Base-by-base conservation (phyloP, 1,140 invertebrate species). In the Micrasema longulum region DNA sequence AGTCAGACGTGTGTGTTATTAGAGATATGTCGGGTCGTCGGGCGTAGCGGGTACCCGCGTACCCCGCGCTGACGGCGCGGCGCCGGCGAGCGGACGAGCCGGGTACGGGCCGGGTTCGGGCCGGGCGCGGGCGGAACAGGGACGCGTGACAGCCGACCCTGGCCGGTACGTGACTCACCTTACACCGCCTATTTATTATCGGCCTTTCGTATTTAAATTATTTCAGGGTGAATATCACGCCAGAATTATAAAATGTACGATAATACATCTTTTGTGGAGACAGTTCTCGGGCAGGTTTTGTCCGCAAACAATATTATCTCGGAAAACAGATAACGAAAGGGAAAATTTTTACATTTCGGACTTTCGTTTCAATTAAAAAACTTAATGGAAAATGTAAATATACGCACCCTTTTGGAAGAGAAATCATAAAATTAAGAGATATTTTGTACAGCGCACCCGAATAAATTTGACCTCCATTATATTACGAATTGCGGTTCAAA, bases 181-280 rank as follows among this genome's bases (percentile, higher is more conserved):
- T 52, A 43, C 20, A 11, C 67, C 52, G 53, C 53, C 41, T 18
- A 36, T 16, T 36, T 70, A 47, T 35, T 57, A 53, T 43, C 14
- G 11, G 23, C 20, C 43, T 60, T 31, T 55, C 65, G 66, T 71
- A 65, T 71, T 71, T 73, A 68, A 73, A 73, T 73, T 73, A 73
- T 73, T 73, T 63, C 36, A 23, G 31, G 60, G 50, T 62, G 55
- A 68, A 65, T 73, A 45, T 69, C 35, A 35, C 31, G 55, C 9
- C 10, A 10, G 31, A 60, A 43, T 60, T 60, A 18, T 60, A 41
- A 60, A 60, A 22, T 60, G 36, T 41, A 41, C 16, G 35, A 16
- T 50, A 18, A 50, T 18, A 50, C 47, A 12, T 22, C 48, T 22
- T 52, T 22, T 10, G 48, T 22, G 48, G 43, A 22, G 18, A 22